Conservation (phyloP, 2,888 invertebrate species). For the Melangyna quadrimaculata region DNA sequence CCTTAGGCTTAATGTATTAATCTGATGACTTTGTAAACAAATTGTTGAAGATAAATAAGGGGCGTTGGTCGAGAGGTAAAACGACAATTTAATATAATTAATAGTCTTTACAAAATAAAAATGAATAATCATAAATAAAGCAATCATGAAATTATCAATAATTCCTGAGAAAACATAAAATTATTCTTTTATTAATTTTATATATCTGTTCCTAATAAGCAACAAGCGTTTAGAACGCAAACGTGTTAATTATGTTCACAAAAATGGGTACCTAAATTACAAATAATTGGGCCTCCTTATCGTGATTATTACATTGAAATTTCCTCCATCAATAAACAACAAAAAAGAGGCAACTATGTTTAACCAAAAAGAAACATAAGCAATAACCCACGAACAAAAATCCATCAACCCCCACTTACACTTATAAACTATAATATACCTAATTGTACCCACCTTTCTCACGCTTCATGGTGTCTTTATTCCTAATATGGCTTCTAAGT, state of each 20-base stretch:
- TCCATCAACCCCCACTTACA: background rate
- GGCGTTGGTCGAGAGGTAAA: too few species aligned
- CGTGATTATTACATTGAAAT: background rate
- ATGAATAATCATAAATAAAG: background rate
- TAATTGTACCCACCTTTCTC: conserved; percentile 52
- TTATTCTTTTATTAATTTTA: background rate
- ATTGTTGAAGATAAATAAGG: too few species aligned
- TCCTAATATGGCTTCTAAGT: conserved; percentile 64
- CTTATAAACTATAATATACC: conserved; percentile 29
- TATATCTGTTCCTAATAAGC: background rate
- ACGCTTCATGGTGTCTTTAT: conserved; percentile 9
- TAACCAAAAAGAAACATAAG: background rate
- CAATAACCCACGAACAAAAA: background rate
- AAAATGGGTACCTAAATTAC: background rate
- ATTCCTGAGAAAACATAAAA: background rate
- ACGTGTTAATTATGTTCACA: background rate
- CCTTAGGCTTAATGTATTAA: too few species aligned
- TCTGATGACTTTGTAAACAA: too few species aligned
- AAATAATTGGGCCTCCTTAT: background rate
- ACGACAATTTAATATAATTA: too few species aligned
- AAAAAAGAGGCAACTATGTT: background rate
- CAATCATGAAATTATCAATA: background rate
- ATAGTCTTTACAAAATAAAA: too few species aligned
- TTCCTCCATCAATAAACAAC: background rate
- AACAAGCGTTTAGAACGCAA: background rate